phyloP scores from a whole-genome alignment of 2,113 vertebrate species.

The Thomomys bottae region DNA sequence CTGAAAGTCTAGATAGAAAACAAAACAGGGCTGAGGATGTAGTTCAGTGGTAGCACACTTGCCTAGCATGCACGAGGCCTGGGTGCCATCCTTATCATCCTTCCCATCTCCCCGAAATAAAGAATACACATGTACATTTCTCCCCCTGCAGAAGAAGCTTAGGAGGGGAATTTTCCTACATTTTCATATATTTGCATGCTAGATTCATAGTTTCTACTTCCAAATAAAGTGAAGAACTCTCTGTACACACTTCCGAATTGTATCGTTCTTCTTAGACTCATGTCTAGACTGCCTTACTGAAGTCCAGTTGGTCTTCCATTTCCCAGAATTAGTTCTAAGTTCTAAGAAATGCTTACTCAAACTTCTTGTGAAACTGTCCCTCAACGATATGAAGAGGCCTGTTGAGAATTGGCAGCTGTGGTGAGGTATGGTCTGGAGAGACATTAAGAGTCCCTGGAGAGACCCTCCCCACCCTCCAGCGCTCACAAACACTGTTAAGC shows the following conservation, averaged over 20 bases:
- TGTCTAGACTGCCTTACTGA: not conserved
- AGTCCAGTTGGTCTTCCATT: not conserved
- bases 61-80: not conserved
- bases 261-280: not conserved
- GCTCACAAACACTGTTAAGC: not conserved
- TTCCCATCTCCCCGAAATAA: not conserved
- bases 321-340: conserved; percentile 48
- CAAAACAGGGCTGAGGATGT: not conserved
- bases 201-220: not conserved
- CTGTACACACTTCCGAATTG: not conserved
- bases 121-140: not conserved
- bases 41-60: not conserved
- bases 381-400: not conserved
- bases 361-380: conserved; percentile 2
- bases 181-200: not conserved
- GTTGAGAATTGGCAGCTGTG: not conserved
- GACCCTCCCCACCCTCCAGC: not conserved
- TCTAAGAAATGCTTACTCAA: conserved; percentile 51
- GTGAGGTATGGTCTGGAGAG: not conserved
- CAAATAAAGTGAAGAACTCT: not conserved
- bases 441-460: not conserved
- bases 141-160: not conserved
- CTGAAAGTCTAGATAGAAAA: not conserved
- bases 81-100: not conserved
- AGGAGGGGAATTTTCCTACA: not conserved